phyloP scores from a whole-genome alignment of 2,888 invertebrate species.

The Epistrophella euchroma region DNA sequence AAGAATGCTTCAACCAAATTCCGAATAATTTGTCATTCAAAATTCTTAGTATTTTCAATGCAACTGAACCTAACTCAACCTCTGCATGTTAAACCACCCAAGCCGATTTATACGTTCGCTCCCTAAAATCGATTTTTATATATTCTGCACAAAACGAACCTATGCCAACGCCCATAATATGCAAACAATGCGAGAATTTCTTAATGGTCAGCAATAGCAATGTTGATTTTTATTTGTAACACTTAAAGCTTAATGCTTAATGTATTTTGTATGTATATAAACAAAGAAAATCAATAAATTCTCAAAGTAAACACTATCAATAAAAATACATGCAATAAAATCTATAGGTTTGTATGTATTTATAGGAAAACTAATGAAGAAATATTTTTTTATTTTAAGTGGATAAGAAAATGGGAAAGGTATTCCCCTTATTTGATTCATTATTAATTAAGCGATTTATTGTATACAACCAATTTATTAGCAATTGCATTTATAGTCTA shows the following conservation, averaged over 20 bases:
- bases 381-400: not conserved
- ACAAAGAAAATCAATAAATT: conserved; percentile 25
- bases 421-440: not conserved
- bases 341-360: not conserved
- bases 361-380: no score
- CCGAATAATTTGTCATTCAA: not conserved
- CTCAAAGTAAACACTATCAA: not conserved
- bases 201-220: conserved; percentile 22
- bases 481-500: not conserved
- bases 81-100: not conserved
- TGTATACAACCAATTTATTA: not conserved
- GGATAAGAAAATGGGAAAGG: not conserved
- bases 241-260: conserved; percentile 5
- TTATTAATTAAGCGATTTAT: conserved; percentile 19
- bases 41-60: not conserved
- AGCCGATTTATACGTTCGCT: not conserved
- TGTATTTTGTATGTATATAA: not conserved
- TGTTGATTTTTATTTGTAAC: conserved; percentile 20
- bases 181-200: conserved; percentile 7
- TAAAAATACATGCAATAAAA: not conserved
- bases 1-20: not conserved
- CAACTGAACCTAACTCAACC: not conserved
- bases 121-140: conserved; percentile 21
- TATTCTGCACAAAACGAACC: conserved; percentile 18
- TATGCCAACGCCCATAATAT: conserved; percentile 10